Conservation (phyloP, 2,797 vertebrate genomes). For the Parotocinclus haroldoi region DNA sequence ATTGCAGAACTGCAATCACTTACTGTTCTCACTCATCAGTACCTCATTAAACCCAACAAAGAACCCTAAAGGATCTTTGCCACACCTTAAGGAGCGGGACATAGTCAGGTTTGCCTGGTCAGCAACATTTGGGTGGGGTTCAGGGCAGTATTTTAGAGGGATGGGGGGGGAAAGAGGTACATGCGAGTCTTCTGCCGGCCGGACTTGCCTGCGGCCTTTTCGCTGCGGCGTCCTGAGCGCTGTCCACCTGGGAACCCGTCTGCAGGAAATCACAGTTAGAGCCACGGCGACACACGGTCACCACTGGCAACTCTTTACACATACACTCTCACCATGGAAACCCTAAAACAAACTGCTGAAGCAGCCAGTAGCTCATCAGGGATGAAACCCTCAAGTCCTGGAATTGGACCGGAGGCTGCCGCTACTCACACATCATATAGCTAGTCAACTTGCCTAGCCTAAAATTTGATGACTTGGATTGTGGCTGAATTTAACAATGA, state of each 20-base stretch:
- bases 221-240: conserved; percentile 71
- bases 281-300: conserved; percentile 47
- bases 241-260: conserved; percentile 71
- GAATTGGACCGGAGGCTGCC: not conserved
- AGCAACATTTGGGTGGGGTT: conserved; percentile 33
- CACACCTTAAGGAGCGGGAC: conserved; percentile 1
- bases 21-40: not conserved
- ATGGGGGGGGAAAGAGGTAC: conserved; percentile 47
- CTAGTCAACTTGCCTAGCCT: too few species aligned
- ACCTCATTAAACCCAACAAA: conserved; percentile 26
- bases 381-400: not conserved
- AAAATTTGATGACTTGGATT: too few species aligned
- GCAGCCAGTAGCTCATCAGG: not conserved
- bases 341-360: conserved; percentile 13
- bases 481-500: too few species aligned
- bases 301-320: conserved; percentile 41
- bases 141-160: conserved; percentile 27
- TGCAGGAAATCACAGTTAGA: conserved; percentile 75
- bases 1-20: conserved; percentile 1
- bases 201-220: conserved; percentile 79
- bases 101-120: conserved; percentile 17
- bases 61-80: conserved; percentile 37
- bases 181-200: conserved; percentile 67
- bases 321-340: conserved; percentile 13
- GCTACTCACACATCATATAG: too few species aligned